Evolutionary conservation across 2,888 invertebrate species (phyloP), one percentile per base, ranked within the genome.

Genomic region (Cryptocephalus primarius): DNA sequence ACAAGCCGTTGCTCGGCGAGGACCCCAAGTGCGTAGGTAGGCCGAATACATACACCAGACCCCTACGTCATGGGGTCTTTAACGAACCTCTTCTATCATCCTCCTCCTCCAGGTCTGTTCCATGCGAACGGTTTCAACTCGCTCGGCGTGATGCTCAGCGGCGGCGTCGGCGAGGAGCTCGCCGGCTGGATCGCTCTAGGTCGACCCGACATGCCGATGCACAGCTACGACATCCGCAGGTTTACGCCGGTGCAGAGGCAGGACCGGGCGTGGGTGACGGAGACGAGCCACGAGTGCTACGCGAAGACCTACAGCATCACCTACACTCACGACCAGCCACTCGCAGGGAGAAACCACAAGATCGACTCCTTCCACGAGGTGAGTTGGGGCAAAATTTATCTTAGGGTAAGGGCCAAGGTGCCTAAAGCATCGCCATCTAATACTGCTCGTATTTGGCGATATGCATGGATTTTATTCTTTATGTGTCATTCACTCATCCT

Each of bases 91-190:
- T 2, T 36, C 4, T 32, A 33, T 42, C 9, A 22, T 34, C n/a
- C 13, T 33, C 44, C 36, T 39, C 50, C 39, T 54, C 42, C 33
- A 70, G 92, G 92, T 10, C 73, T 91, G 31, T 92, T 82, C 66
- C 87, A 92, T 64, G 87, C 84, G 52, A 88, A 87, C 62, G 93
- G 88, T 0, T 91, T 88, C 69, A 94, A 93, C 66, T 91, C 91
- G 1, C 82, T 88, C 1, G 93, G 93, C 0, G 88, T 94, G 83
- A 90, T 90, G 86, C 79, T 89, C 57, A 88, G 90, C 9, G 89
- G 88, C 8, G 93, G 93, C 0, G 87, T 87, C 56, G 88, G 83
- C 0, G 80, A 88, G 62, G 87, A 92, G 69, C 76, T 88, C 60
- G 90, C 92, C 0, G 77, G 82, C 46, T 94, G 92, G 93, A 80